Percentiles rank a stretch among this genome's conserved stretches.
phyloP scores from a whole-genome alignment of 2,797 vertebrate genomes.

The Adrianichthys oophorus region DNA sequence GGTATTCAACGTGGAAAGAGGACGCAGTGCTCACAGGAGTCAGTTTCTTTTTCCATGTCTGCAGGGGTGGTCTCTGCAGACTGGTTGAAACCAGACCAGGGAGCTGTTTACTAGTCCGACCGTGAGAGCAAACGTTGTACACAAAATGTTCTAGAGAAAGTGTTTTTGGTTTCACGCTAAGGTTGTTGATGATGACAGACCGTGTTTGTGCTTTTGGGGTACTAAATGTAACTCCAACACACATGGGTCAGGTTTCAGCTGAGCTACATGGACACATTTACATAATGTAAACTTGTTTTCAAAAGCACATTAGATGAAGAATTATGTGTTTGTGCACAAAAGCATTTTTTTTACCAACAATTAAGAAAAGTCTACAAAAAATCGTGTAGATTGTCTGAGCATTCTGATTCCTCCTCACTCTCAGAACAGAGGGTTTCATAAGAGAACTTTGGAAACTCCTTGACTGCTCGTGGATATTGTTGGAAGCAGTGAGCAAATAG shows the following conservation, averaged over 20 bases:
- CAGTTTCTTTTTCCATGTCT: conserved; percentile 50
- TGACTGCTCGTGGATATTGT: conserved; percentile 8
- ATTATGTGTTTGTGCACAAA: no score
- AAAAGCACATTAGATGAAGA: no score
- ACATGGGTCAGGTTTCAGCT: no score
- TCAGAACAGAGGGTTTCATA: conserved; percentile 22
- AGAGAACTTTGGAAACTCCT: conserved; percentile 30
- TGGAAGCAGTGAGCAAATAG: conserved; percentile 10
- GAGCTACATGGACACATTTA: no score
- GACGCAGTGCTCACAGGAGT: conserved; percentile 16
- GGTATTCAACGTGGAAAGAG: conserved; percentile 35
- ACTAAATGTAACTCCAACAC: not conserved
- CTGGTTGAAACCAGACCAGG: conserved; percentile 43
- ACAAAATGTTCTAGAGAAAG: conserved; percentile 37
- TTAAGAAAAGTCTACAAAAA: no score
- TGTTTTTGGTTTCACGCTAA: conserved; percentile 40
- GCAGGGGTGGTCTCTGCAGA: conserved; percentile 17
- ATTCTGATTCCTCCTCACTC: conserved; percentile 14
- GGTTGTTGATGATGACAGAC: conserved; percentile 10
- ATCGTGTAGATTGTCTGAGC: conserved; percentile 59
- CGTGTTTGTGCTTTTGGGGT: not conserved
- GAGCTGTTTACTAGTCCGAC: conserved; percentile 66
- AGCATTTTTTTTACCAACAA: no score
- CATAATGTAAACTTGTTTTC: no score
- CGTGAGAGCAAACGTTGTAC: conserved; percentile 52